Base-by-base conservation (phyloP, 1,140 invertebrate species). In the Cecropterus lyciades region DNA sequence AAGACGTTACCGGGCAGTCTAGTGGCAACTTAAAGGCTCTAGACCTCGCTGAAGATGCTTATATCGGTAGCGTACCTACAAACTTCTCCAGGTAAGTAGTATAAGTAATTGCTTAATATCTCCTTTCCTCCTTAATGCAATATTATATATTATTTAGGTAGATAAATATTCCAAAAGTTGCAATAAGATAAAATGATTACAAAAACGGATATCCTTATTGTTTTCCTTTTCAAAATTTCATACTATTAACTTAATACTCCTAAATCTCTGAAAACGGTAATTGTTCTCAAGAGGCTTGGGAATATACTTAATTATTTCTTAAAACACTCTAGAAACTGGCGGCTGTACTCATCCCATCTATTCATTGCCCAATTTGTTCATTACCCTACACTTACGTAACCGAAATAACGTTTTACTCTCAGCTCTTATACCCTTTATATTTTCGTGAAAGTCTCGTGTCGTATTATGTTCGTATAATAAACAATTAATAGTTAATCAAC, bases 21-120 rank as follows among this genome's bases (percentile, higher is more conserved):
- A 95, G 94, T 57, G 97, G 97, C 20, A 95, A 95, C 65, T 93
- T 97, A 6, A 96, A 96, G 78, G 96, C 96, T 9, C 92, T 98
- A 42, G 97, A 98, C 91, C 91, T 99, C 10, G 93, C 95, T 46
- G 95, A 97, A 72, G 96, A 97, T 73, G 95, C 97, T 0, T 98
- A 94, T 82, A 92, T 99, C 59, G 98, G 98, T 51, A 96, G 94
- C 72, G 94, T 98, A 14, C 97, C 97, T 14, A 94, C 95, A 0
- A 96, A 96, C 87, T 94, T 93, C 72, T 93, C 94, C 56, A 95
- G 94, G 96, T 97, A 93, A 85, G 83, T 81, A 9, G 9, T 13
- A 27, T 6, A 17, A 13, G n/a, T 45, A 37, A 43, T 43, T 30
- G 27, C 27, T 30, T 8, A 30, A 30, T 8, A 30, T 30, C 7